A percentile compares a stretch with the other conserved stretches of the same genome.
Evolutionary conservation across 2,113 vertebrate species (phyloP).

Genomic region (Percopsis transmontana): DNA sequence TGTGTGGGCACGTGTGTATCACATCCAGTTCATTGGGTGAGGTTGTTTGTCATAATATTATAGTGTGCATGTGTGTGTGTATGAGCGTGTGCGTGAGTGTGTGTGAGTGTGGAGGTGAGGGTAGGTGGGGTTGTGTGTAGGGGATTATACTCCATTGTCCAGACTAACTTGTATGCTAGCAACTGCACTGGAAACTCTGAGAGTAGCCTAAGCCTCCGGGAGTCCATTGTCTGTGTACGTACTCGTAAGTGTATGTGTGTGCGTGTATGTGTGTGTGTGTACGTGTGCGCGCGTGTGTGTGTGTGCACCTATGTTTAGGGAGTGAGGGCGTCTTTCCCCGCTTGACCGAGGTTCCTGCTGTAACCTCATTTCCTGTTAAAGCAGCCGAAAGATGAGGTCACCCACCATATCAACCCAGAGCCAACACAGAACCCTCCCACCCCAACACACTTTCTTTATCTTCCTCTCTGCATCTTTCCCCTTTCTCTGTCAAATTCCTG

Average conservation of each 20-base stretch:
- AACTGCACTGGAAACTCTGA: slow-evolving; percentile 49
- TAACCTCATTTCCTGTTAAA: slow-evolving; percentile 81
- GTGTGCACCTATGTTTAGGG: slow-evolving; percentile 29
- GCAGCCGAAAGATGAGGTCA: slow-evolving; percentile 73
- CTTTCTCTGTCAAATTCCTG: slow-evolving; percentile 7
- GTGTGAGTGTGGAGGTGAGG: slow-evolving; percentile 15
- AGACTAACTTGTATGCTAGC: slow-evolving; percentile 39
- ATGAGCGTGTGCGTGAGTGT: slow-evolving; percentile 12
- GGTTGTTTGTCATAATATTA: slow-evolving; percentile 26
- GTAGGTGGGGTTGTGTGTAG: slow-evolving; percentile 2
- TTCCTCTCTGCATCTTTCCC: background rate
- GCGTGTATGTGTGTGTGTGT: background rate
- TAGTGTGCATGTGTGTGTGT: background rate
- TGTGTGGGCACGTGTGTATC: background rate
- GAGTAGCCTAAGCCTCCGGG: slow-evolving; percentile 35
- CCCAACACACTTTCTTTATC: background rate
- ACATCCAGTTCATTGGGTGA: slow-evolving; percentile 16
- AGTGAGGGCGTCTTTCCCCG: slow-evolving; percentile 37
- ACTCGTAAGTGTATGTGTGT: slow-evolving; percentile 12
- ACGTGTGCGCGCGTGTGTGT: background rate
- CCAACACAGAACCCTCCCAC: slow-evolving; percentile 54
- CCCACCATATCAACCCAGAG: slow-evolving; percentile 48
- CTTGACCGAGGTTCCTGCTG: slow-evolving; percentile 68
- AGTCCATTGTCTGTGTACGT: slow-evolving; percentile 13
- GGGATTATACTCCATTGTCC: slow-evolving; percentile 42